Percentiles rank a stretch among this genome's conserved stretches.
These are phyloP conservation scores for Perca schrenkii DNA, from an alignment of 2,113 vertebrate genomes.

Conservation along the genomic window DNA sequence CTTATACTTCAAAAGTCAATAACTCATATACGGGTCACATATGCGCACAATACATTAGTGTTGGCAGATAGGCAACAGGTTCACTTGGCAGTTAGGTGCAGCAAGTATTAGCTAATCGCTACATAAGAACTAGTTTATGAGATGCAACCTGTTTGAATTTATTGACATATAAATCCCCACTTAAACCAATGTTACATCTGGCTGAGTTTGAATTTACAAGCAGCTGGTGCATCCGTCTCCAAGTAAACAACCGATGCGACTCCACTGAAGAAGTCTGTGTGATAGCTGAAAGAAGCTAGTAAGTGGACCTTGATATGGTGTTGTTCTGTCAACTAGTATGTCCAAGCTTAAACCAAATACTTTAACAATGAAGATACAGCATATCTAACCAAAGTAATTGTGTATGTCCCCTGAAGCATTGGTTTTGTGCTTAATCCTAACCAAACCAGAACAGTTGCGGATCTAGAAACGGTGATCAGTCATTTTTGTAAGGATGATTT, in stretches of 20 bases:
- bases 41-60: too few relatives aligned
- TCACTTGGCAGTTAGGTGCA: too few relatives aligned
- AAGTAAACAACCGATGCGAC: neutral
- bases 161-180: neutral
- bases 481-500: neutral
- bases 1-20: too few relatives aligned
- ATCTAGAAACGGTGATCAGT: neutral
- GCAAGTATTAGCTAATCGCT: too few relatives aligned
- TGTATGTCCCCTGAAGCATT: neutral
- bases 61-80: too few relatives aligned
- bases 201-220: too few relatives aligned
- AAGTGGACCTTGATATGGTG: neutral
- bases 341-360: neutral
- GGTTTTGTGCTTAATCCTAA: neutral
- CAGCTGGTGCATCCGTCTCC: neutral
- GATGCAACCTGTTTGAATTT: neutral
- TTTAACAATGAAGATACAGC: neutral
- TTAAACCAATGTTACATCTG: too few relatives aligned
- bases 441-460: neutral
- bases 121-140: too few relatives aligned
- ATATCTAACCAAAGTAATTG: neutral
- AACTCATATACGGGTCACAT: too few relatives aligned
- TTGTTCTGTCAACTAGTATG: neutral
- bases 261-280: neutral
- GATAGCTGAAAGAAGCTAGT: neutral